Evolutionary conservation across 2,797 vertebrate genomes (phyloP).

Genomic region (Threskiornis aethiopicus): DNA sequence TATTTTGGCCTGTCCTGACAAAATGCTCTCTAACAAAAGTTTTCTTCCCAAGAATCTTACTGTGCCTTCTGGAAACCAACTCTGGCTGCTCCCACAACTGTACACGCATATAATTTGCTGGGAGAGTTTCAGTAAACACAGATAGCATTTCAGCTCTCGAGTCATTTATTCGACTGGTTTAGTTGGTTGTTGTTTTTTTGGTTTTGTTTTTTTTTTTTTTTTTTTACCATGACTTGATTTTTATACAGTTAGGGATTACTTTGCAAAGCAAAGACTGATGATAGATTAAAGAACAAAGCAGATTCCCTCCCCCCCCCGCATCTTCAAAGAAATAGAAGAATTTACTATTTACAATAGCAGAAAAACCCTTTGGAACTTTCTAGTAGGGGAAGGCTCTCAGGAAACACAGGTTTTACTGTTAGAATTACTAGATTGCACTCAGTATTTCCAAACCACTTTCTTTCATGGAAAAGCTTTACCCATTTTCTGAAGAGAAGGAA

Average conservation of each 20-base stretch:
- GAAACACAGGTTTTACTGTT: constrained; percentile 17
- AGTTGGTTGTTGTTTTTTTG: too few relatives aligned
- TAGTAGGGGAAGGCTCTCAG: background rate
- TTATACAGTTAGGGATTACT: background rate
- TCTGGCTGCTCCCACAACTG: constrained; percentile 43
- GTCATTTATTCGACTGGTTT: background rate
- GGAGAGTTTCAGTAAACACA: constrained; percentile 44
- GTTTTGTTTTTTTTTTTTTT: background rate
- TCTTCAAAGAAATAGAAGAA: background rate
- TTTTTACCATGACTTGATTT: background rate
- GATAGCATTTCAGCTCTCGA: background rate
- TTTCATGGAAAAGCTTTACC: constrained; percentile 3
- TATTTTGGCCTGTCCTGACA: constrained; percentile 30
- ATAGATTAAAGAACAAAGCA: background rate
- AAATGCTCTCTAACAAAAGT: constrained; percentile 60
- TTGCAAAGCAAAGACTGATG: background rate
- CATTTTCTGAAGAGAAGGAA: background rate
- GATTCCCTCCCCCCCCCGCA: background rate
- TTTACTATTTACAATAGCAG: constrained; percentile 2
- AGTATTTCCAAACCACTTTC: background rate
- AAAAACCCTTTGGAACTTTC: constrained; percentile 18
- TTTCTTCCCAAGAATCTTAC: constrained; percentile 33
- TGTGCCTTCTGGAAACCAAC: constrained; percentile 5
- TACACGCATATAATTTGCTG: constrained; percentile 15
- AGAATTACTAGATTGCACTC: constrained; percentile 30